Evolutionary conservation across 2,888 invertebrate species (phyloP).

Genomic region (Eupithecia insigniata): DNA sequence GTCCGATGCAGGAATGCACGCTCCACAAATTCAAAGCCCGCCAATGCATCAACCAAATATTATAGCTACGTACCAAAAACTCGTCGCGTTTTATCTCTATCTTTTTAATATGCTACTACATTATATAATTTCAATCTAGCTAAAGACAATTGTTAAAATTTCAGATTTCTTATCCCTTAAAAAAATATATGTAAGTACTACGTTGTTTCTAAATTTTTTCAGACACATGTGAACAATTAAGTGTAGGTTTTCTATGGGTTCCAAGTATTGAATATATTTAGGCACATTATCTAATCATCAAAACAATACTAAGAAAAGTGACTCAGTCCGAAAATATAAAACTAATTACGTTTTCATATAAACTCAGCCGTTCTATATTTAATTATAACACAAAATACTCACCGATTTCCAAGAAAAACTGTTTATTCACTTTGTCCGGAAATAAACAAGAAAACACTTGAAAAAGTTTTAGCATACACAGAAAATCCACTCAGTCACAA

Average conservation of each 20-base stretch:
- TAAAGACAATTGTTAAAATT: neutral
- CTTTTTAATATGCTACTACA: neutral
- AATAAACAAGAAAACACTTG: conserved; percentile 50
- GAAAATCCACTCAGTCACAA: conserved; percentile 59
- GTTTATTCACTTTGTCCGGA: conserved; percentile 52
- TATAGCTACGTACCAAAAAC: neutral
- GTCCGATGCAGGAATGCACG: neutral
- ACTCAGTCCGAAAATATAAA: conserved; percentile 64
- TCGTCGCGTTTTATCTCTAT: neutral
- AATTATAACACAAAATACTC: conserved; percentile 82
- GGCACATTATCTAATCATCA: conserved; percentile 38
- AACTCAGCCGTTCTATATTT: conserved; percentile 77
- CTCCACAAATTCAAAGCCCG: neutral
- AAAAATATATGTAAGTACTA: neutral
- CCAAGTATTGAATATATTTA: neutral
- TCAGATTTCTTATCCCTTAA: too few species aligned
- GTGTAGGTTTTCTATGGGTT: neutral
- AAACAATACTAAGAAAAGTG: conserved; percentile 66
- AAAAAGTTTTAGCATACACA: conserved; percentile 47
- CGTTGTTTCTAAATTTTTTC: neutral
- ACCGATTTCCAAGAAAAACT: conserved; percentile 70
- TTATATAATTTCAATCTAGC: neutral
- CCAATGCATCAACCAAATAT: neutral
- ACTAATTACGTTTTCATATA: conserved; percentile 79
- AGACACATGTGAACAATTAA: neutral